These are phyloP conservation scores for Serranus cabrilla DNA, from an alignment of 2,797 vertebrate species.

Conservation along the genomic window DNA sequence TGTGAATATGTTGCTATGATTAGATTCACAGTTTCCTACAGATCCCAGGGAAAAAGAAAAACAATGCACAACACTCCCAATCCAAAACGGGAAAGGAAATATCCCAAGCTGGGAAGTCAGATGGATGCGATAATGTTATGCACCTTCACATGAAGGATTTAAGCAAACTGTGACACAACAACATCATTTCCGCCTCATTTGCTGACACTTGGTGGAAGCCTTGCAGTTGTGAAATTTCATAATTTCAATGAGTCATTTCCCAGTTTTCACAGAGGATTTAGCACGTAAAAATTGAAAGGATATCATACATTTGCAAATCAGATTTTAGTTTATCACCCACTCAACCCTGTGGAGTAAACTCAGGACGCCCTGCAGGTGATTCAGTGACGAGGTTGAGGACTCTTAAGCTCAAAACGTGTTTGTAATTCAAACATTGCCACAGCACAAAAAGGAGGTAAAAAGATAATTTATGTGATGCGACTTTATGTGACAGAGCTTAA, in stretches of 20 bases:
- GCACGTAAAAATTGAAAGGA: slow-evolving; percentile 5
- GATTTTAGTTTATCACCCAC: slow-evolving; percentile 8
- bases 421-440: slow-evolving; percentile 45
- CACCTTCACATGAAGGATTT: background rate
- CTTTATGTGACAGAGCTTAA: slow-evolving; percentile 32
- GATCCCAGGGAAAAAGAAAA: slow-evolving; percentile 9
- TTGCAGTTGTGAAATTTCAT: slow-evolving; percentile 16
- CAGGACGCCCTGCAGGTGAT: slow-evolving; percentile 5
- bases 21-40: slow-evolving; percentile 39
- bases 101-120: background rate
- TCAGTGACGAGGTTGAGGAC: background rate
- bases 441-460: background rate
- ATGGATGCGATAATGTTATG: background rate
- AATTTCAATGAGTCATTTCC: background rate
- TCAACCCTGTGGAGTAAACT: slow-evolving; percentile 21
- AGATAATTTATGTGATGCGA: slow-evolving; percentile 40
- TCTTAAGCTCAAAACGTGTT: slow-evolving; percentile 12
- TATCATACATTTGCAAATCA: slow-evolving; percentile 51
- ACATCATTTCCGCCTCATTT: slow-evolving; percentile 13
- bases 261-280: slow-evolving; percentile 23
- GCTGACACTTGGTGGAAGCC: background rate
- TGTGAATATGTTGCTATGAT: slow-evolving; percentile 53
- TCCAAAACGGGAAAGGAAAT: slow-evolving; percentile 5
- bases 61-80: slow-evolving; percentile 1
- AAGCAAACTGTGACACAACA: background rate